phyloP scores from a whole-genome alignment of 2,888 invertebrate species.

The Ichneumoninae sp. region DNA sequence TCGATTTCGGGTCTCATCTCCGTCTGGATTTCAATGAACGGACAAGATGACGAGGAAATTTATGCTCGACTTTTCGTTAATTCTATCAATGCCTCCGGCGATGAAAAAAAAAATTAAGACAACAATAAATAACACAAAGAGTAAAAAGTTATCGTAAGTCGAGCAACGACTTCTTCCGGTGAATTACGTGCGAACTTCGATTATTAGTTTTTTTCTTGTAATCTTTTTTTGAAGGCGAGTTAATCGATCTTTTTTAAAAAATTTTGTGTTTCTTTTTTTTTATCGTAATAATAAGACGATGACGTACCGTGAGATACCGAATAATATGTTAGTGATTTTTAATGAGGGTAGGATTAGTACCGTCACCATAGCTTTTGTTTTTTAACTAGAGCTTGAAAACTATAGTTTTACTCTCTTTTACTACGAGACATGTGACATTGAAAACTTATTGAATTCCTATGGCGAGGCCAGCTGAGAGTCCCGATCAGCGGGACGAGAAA shows the following conservation, averaged over 20 bases:
- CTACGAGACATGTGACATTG: constrained; percentile 61
- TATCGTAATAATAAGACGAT: constrained; percentile 68
- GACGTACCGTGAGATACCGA: constrained; percentile 80
- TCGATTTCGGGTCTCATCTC: background rate
- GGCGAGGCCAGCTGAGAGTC: background rate
- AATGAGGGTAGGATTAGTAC: constrained; percentile 81
- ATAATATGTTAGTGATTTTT: constrained; percentile 81
- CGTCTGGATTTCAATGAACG: constrained; percentile 21
- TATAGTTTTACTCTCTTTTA: constrained; percentile 60
- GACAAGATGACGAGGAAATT: constrained; percentile 36
- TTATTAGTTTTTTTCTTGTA: constrained; percentile 21
- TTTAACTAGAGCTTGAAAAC: constrained; percentile 73
- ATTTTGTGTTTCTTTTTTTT: constrained; percentile 31
- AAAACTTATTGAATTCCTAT: background rate
- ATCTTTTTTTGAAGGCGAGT: background rate
- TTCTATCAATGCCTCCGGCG: constrained; percentile 3
- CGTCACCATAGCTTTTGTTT: constrained; percentile 81
- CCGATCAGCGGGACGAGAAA: constrained; percentile 5
- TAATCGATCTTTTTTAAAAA: constrained; percentile 23
- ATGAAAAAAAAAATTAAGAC: constrained; percentile 14
- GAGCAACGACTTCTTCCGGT: constrained; percentile 42
- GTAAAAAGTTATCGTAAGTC: constrained; percentile 8
- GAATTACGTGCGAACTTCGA: constrained; percentile 56
- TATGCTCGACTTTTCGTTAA: constrained; percentile 59
- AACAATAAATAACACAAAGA: constrained; percentile 32